Evolutionary conservation across 1,140 invertebrate species (phyloP).

Genomic region (Drosophila ficusphila): DNA sequence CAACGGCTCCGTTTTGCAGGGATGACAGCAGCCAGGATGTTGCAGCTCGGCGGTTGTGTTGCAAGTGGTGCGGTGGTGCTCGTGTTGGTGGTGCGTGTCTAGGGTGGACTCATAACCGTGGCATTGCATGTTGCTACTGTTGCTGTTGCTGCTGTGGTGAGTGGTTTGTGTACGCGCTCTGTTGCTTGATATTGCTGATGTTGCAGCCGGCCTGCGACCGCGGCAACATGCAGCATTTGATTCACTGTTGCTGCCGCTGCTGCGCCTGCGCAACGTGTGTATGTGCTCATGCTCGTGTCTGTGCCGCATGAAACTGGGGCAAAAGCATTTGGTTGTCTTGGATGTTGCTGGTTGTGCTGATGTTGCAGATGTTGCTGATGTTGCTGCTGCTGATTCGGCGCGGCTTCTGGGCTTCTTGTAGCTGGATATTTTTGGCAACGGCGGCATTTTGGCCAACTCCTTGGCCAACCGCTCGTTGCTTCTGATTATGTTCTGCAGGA

Average conservation of each 20-base stretch:
- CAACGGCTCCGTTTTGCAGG: conserved; percentile 77
- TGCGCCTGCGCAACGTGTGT: conserved; percentile 39
- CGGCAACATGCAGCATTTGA: conserved; percentile 33
- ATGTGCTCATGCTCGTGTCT: conserved; percentile 61
- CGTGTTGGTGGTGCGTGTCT: conserved; percentile 60
- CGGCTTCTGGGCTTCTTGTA: conserved; percentile 45
- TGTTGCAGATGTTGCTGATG: conserved; percentile 24
- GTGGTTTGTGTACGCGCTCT: conserved; percentile 67
- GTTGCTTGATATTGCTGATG: conserved; percentile 11
- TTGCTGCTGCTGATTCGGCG: background rate
- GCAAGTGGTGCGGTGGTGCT: conserved; percentile 14
- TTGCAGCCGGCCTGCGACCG: conserved; percentile 32
- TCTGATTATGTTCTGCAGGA: conserved; percentile 70
- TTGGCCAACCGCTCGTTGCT: conserved; percentile 72
- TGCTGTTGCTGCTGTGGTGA: no score
- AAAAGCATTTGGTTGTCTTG: conserved; percentile 65
- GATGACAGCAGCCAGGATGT: conserved; percentile 50
- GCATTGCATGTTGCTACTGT: conserved; percentile 68
- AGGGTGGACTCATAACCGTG: conserved; percentile 55
- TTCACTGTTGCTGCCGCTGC: conserved; percentile 33
- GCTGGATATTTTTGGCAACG: conserved; percentile 59
- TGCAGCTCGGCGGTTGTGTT: conserved; percentile 22
- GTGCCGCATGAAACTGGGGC: conserved; percentile 71
- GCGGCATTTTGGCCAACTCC: conserved; percentile 79
- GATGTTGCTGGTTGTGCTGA: conserved; percentile 20